Evolutionary conservation across 2,113 vertebrate genomes (phyloP), one percentile per base, ranked within the genome.

Genomic region (Etheostoma spectabile): DNA sequence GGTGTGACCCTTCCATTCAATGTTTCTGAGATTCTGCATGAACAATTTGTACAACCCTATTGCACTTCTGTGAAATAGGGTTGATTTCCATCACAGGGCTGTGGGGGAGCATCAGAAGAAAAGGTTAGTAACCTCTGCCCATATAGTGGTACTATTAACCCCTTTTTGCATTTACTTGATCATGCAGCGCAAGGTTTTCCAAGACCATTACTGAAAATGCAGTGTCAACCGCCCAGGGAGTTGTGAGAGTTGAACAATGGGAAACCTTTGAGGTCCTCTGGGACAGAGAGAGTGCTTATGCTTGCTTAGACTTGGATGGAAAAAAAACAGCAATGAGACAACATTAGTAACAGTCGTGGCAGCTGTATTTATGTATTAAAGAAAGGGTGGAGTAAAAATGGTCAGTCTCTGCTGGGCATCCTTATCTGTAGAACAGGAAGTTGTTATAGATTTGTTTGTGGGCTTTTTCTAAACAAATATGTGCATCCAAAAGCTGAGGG

Each of bases 201-300:
- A 21, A 46, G 60, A 19, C n/a, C 53, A 0, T 11, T 79, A 42
- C 68, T 67, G 48, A 80, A 92, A 66, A 33, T 68, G 64, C 70
- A 42, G 33, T 21, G 74, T 89, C 80, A 83, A 78, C 82, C 72
- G 22, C 77, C 64, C 33, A 0, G 77, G 77, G 51, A 46, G 21
- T 42, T 65, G 51, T 74, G 61, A 81, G 57, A 78, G 85, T 62
- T 24, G 77, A 91, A 87, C 83, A 88, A 74, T 87, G 38, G 73
- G 70, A 83, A 86, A 77, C 56, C 62, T 51, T 75, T 46, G 22
- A n/a, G 74, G 30, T 85, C 84, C 45, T 49, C 57, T 2, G 79
- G 77, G 82, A 85, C 66, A 88, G 84, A 85, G 55, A 70, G 35
- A 76, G 71, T 21, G 57, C 67, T 73, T 78, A 33, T 65, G 56